Percentiles rank a stretch among this genome's conserved stretches.
phyloP scores from a whole-genome alignment of 2,797 vertebrate genomes.

The Odontamblyopus rebecca region DNA sequence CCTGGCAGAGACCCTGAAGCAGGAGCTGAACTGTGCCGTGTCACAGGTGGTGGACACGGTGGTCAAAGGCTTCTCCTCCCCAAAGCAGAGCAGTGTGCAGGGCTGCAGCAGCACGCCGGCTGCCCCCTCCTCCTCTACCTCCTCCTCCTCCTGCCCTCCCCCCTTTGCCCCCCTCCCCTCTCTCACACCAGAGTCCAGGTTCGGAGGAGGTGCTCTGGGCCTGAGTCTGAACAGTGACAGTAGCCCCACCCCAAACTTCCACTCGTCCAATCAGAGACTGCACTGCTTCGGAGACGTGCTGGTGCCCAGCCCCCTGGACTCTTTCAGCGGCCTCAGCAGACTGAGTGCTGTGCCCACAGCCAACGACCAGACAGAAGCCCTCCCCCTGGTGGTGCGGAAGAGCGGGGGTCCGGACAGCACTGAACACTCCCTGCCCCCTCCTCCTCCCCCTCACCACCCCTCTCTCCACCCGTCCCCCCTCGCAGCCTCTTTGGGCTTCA shows the following conservation, averaged over 20 bases:
- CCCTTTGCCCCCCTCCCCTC: slow-evolving; percentile 85
- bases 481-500: slow-evolving; percentile 89
- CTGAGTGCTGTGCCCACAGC: slow-evolving; percentile 78
- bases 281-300: slow-evolving; percentile 97
- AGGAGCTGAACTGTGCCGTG: slow-evolving; percentile 97
- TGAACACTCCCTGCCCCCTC: slow-evolving; percentile 81
- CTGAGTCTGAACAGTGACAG: slow-evolving; percentile 78
- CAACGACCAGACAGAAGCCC: slow-evolving; percentile 94
- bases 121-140: slow-evolving; percentile 86
- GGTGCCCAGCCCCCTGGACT: slow-evolving; percentile 90
- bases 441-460: slow-evolving; percentile 82
- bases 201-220: slow-evolving; percentile 54
- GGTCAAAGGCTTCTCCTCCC: slow-evolving; percentile 91
- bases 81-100: slow-evolving; percentile 79
- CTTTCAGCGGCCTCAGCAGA: slow-evolving; percentile 84
- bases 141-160: slow-evolving; percentile 70
- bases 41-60: slow-evolving; percentile 97
- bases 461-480: slow-evolving; percentile 92
- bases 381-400: slow-evolving; percentile 95
- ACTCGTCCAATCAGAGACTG: slow-evolving; percentile 92
- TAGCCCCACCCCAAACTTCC: slow-evolving; percentile 86
- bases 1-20: slow-evolving; percentile 93
- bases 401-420: slow-evolving; percentile 59
- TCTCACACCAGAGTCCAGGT: slow-evolving; percentile 74
- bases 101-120: slow-evolving; percentile 62